Evolutionary conservation across 1,140 invertebrate genomes (phyloP), one percentile per base, ranked within the genome.

Genomic region (Sitobion miscanthi): DNA sequence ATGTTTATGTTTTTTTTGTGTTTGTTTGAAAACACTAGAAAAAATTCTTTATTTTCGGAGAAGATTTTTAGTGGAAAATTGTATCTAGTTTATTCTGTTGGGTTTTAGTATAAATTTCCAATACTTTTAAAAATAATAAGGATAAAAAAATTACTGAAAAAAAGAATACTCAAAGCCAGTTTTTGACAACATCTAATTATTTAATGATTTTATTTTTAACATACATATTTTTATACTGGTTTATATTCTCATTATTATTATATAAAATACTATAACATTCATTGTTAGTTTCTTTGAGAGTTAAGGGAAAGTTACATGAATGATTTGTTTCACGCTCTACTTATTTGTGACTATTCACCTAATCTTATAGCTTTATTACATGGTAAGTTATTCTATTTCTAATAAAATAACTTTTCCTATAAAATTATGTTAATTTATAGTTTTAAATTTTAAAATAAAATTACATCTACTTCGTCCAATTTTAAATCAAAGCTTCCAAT

Each of bases 281-380:
- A 87, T 87, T 87, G 30, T 87, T 87, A 87, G 35, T 54, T 57
- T 89, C 23, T 42, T 54, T 25, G 9, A n/a, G 45, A 89, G 49
- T 89, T 89, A 38, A 88, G n/a, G 87, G 49, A 89, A 89, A 89
- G 47, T 89, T 87, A 89, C 85, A 30, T 17, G 4, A 86, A 86
- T 86, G 25, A 89, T 89, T 89, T 89, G n/a, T 54, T 89, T 86
- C 21, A 54, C 14, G 52, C 88, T 38, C 88, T 89, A 57, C 88
- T 89, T 89, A 89, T 38, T 89, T 89, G 21, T 57, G 9, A 57
- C 35, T 89, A 57, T 57, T 89, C 21, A 23, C 23, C n/a, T 89
- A 57, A 89, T 89, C 21, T 54, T 14, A 89, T 57, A 0, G 23
- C 9, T 89, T 20, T 35, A 49, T 49, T 87, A n/a, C 30, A n/a